phyloP scores from a whole-genome alignment of 1,140 invertebrate species.

The Andrena cerasifolii region DNA sequence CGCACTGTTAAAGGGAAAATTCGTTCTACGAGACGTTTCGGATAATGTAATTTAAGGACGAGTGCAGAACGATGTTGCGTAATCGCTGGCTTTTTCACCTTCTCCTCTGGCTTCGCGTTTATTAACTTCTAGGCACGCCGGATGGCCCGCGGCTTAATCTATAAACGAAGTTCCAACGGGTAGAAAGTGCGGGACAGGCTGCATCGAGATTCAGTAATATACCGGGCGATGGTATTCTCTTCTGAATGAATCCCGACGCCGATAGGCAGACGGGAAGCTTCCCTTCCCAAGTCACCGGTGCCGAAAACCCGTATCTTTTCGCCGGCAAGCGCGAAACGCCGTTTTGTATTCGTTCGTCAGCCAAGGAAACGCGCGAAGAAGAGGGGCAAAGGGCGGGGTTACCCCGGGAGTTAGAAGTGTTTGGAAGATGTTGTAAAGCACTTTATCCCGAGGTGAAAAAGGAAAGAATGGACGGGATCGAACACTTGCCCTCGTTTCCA shows the following conservation, averaged over 20 bases:
- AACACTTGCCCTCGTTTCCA: slow-evolving; percentile 46
- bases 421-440: neutral
- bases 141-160: neutral
- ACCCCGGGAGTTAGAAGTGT: slow-evolving; percentile 4
- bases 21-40: neutral
- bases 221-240: too few species aligned
- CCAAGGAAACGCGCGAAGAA: neutral
- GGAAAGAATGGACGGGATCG: neutral
- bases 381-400: neutral
- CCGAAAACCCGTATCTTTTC: too few species aligned
- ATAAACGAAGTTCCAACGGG: neutral
- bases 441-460: slow-evolving; percentile 1
- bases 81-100: neutral
- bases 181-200: too few species aligned
- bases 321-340: too few species aligned
- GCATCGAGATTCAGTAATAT: too few species aligned
- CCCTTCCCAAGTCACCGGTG: too few species aligned
- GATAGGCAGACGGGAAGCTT: too few species aligned
- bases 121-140: neutral
- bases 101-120: neutral
- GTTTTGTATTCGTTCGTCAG: too few species aligned
- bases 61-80: neutral
- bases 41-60: neutral
- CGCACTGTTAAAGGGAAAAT: neutral
- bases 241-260: too few species aligned